A percentile compares a stretch with the other conserved stretches of the same genome.
Evolutionary conservation across 2,888 invertebrate species (phyloP).

Genomic region (Fissipunctia ypsillon): DNA sequence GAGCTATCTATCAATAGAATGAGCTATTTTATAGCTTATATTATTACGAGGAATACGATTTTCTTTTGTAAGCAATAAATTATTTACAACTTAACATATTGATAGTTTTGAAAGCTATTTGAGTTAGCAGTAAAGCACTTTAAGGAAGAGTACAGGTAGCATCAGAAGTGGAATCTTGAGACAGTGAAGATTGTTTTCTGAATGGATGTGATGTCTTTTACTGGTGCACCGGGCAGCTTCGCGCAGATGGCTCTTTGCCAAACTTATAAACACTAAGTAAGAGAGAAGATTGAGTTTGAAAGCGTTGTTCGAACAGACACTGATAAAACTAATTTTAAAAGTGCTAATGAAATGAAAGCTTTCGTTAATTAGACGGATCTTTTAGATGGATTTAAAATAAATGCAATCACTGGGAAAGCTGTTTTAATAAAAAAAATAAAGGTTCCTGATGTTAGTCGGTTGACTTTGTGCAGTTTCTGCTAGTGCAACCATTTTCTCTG

Average conservation of each 20-base stretch:
- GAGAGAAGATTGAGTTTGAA: conserved; percentile 30
- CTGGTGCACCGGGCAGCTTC: conserved; percentile 24
- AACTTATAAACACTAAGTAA: conserved; percentile 44
- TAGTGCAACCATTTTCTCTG: neutral
- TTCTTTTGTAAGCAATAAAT: conserved; percentile 66
- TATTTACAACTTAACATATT: conserved; percentile 68
- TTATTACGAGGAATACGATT: conserved; percentile 55
- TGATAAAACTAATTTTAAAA: conserved; percentile 30
- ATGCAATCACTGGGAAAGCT: neutral
- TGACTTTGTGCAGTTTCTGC: neutral
- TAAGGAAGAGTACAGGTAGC: conserved; percentile 52
- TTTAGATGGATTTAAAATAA: neutral
- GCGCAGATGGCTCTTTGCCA: conserved; percentile 49
- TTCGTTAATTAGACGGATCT: conserved; percentile 10
- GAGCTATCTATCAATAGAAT: conserved; percentile 42
- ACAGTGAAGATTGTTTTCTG: conserved; percentile 38
- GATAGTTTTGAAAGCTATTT: conserved; percentile 63
- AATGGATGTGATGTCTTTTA: conserved; percentile 37
- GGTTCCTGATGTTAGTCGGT: no score
- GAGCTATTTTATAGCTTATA: conserved; percentile 45
- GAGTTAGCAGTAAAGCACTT: conserved; percentile 55
- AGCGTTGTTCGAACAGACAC: conserved; percentile 25
- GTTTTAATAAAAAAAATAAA: neutral
- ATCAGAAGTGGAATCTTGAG: conserved; percentile 43
- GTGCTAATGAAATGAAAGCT: conserved; percentile 12